A percentile compares a stretch with the other conserved stretches of the same genome.
Evolutionary conservation across 2,888 invertebrate species (phyloP).

Genomic region (Germaria angustata): DNA sequence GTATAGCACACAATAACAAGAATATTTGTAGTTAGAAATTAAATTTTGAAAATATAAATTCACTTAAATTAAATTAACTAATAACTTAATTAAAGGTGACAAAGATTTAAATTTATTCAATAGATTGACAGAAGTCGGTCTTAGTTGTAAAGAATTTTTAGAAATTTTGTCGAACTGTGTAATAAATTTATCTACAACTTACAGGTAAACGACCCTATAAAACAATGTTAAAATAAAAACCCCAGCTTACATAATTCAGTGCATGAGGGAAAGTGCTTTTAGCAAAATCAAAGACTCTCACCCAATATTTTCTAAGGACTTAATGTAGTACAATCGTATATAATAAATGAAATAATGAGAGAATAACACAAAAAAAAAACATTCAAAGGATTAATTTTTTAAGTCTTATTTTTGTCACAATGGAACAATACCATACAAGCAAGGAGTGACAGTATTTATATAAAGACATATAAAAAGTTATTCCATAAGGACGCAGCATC

Average conservation of each 20-base stretch:
- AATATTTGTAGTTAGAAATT: too few relatives aligned
- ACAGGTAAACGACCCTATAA: background rate
- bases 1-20: too few relatives aligned
- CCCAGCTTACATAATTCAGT: too few relatives aligned
- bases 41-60: too few relatives aligned
- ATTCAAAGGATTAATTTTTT: constrained; percentile 58
- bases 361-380: constrained; percentile 48
- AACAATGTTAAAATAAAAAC: background rate
- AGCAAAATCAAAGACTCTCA: too few relatives aligned
- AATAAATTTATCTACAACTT: constrained; percentile 4
- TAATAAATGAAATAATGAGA: constrained; percentile 8
- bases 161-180: background rate
- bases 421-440: constrained; percentile 2
- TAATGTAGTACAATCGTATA: background rate
- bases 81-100: too few relatives aligned
- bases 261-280: too few relatives aligned
- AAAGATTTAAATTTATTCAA: too few relatives aligned
- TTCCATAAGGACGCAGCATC: too few relatives aligned
- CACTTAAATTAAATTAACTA: too few relatives aligned
- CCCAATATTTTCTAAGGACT: background rate
- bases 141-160: background rate
- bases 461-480: too few relatives aligned
- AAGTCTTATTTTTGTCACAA: constrained; percentile 42
- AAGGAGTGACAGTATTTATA: background rate
- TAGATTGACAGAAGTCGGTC: too few relatives aligned